phyloP scores from a whole-genome alignment of 1,140 invertebrate species.

The Notospermus geniculatus region DNA sequence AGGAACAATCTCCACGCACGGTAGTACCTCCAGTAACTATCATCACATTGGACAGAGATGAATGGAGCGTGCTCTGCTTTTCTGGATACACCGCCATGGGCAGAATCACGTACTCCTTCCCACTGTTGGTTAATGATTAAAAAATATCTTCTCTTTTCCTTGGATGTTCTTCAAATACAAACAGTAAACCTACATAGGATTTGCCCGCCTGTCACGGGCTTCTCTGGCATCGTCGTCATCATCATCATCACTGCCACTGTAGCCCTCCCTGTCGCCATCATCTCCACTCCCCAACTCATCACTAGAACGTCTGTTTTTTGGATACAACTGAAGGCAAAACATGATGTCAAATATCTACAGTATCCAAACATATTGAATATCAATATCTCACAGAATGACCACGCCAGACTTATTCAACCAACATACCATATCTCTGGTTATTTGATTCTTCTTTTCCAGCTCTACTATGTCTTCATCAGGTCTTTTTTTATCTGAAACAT shows the following conservation, averaged over 20 bases:
- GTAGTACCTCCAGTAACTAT: no score
- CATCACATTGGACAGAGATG: no score
- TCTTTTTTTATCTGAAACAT: slow-evolving; percentile 39
- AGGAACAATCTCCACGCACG: no score
- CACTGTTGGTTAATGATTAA: no score
- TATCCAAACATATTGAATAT: not conserved
- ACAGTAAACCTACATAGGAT: no score
- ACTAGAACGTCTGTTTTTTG: slow-evolving; percentile 9
- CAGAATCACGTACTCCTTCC: no score
- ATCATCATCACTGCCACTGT: slow-evolving; percentile 26
- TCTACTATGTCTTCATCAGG: slow-evolving; percentile 47
- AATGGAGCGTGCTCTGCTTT: no score
- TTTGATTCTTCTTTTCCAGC: slow-evolving; percentile 48
- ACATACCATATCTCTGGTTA: slow-evolving; percentile 48
- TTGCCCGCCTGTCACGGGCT: no score
- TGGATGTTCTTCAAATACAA: no score
- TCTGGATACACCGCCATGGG: no score
- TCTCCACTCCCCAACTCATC: slow-evolving; percentile 23
- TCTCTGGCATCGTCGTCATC: slow-evolving; percentile 23
- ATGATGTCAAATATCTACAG: not conserved
- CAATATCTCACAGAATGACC: no score
- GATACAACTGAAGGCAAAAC: slow-evolving; percentile 26
- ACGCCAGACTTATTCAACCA: not conserved
- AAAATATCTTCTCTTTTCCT: no score
- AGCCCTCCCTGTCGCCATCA: slow-evolving; percentile 10